These are phyloP conservation scores for Noctua comes DNA, from an alignment of 2,888 invertebrate species.

Conservation along the genomic window DNA sequence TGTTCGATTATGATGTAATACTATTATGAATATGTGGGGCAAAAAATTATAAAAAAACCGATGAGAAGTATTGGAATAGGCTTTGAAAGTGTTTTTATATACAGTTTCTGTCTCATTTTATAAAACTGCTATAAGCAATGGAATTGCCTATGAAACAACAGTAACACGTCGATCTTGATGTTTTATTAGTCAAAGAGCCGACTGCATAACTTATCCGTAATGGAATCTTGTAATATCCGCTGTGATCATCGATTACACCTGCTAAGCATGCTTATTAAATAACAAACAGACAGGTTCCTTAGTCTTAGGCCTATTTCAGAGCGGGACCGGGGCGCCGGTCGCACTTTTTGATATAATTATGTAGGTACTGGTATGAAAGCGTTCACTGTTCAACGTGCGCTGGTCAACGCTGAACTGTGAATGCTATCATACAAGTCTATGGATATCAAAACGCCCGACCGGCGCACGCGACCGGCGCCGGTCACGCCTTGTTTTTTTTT, in stretches of 20 bases:
- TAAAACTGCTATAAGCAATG: neutral
- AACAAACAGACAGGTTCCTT: neutral
- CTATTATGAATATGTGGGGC: neutral
- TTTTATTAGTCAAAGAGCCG: constrained; percentile 2
- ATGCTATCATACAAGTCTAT: too few species aligned
- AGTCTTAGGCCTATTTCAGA: neutral
- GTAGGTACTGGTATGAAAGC: too few species aligned
- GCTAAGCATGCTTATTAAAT: constrained; percentile 5
- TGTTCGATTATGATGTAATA: neutral
- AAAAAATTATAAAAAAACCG: too few species aligned
- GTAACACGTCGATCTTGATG: constrained; percentile 32
- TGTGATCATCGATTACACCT: constrained; percentile 19
- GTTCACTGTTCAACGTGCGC: too few species aligned
- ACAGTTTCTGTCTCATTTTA: neutral
- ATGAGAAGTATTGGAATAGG: neutral
- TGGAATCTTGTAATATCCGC: constrained; percentile 22
- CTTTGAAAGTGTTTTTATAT: neutral
- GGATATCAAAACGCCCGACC: too few species aligned
- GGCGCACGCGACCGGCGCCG: too few species aligned
- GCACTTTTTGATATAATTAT: too few species aligned
- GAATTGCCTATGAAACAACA: neutral
- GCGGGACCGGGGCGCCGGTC: too few species aligned
- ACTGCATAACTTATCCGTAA: neutral
- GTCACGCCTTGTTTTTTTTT: neutral
- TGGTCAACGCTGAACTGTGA: too few species aligned